Evolutionary conservation across 1,140 invertebrate genomes (phyloP), one percentile per base, ranked within the genome.

Genomic region (Atopsyche davidsoni): DNA sequence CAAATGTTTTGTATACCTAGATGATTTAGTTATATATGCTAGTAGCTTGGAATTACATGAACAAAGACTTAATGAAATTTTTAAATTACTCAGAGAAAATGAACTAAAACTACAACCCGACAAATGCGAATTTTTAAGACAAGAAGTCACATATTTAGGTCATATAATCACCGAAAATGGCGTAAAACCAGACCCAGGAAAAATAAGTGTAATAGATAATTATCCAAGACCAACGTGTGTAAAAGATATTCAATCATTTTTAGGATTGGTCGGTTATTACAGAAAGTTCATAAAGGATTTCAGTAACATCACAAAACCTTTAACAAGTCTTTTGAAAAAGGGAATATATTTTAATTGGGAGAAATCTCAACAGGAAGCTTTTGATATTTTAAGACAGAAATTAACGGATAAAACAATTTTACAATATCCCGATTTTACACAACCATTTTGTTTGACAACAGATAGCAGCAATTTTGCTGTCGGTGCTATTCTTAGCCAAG

Each of bases 101-200:
- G 65, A 66, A 39, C 55, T 76, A 22, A 71, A 73, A 59, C 21
- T 74, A 16, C 64, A 76, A 59, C 66, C 65, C 0, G 60, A 64
- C 11, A 75, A 76, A 61, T 75, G 70, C 46, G 60, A 69, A 47
- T 76, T 77, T 60, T 48, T 70, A 10, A 60, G 60, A 54, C 58
- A 62, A 31, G 64, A 71, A 64, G 60, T 72, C 11, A 41, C 59
- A n/a, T 72, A 73, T 58, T 56, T 76, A 35, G 73, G 74, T 4
- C 69, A 73, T 56, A 49, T 68, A 1, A 62, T 75, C 14, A 60
- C 63, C 6, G 55, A 56, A n/a, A 39, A 68, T 28, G 68, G 72
- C 28, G 62, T 74, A 7, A 54, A 54, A 35, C 64, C 67, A 7
- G 62, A 70, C 51, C 63, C 62, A 7, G 41, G 56, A 0, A 75